A percentile compares a stretch with the other conserved stretches of the same genome.
Evolutionary conservation across 2,888 invertebrate species (phyloP).

Genomic region (Xestia ashworthii): DNA sequence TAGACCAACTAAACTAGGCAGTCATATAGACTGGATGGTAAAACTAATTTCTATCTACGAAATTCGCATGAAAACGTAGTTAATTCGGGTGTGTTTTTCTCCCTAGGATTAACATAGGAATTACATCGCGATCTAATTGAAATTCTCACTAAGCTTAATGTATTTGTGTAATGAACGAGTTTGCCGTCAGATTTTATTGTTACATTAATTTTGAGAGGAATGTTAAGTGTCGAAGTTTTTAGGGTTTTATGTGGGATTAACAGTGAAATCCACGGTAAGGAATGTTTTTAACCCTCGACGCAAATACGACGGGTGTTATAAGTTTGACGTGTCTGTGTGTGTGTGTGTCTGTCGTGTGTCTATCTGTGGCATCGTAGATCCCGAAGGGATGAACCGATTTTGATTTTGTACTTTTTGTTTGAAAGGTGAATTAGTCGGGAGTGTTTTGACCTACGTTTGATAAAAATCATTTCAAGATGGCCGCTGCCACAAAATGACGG

Average conservation of each 20-base stretch:
- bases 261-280: neutral
- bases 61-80: neutral
- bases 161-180: constrained; percentile 35
- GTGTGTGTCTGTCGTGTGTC: no score
- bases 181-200: constrained; percentile 23
- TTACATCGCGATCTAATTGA: constrained; percentile 36
- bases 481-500: no score
- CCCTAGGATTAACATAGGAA: constrained; percentile 6
- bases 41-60: neutral
- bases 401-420: no score
- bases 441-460: no score
- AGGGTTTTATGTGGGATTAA: neutral
- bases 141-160: constrained; percentile 33
- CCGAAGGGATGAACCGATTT: no score
- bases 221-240: constrained; percentile 28
- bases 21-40: neutral
- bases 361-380: no score
- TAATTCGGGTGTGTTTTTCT: constrained; percentile 5
- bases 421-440: no score
- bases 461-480: no score
- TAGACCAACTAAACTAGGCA: no score
- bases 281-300: neutral
- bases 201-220: constrained; percentile 37
- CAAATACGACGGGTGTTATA: no score
- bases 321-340: no score